phyloP scores from a whole-genome alignment of 2,113 vertebrate species.

The Astur gentilis region DNA sequence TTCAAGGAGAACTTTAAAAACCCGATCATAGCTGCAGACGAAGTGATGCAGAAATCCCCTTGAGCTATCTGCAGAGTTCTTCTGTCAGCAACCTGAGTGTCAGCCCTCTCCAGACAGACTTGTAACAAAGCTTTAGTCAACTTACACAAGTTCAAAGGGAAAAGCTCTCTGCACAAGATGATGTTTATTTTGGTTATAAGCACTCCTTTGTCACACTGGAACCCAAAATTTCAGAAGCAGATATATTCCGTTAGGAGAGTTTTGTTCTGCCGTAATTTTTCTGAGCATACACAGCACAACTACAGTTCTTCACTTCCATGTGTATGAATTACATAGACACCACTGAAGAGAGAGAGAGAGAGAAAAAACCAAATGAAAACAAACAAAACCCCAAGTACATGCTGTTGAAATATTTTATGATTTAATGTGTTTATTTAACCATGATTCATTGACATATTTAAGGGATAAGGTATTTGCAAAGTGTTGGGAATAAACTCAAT shows the following conservation, averaged over 20 bases:
- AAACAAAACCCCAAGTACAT: neutral
- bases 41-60: conserved; percentile 54
- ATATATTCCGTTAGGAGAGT: conserved; percentile 26
- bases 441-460: neutral
- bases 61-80: conserved; percentile 67
- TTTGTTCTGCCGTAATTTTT: conserved; percentile 50
- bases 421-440: neutral
- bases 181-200: conserved; percentile 18
- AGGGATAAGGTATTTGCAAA: neutral
- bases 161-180: conserved; percentile 39
- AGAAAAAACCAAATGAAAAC: neutral
- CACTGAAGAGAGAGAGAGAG: neutral
- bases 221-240: conserved; percentile 27
- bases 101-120: conserved; percentile 51
- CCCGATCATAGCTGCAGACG: conserved; percentile 7
- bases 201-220: neutral
- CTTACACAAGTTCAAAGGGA: conserved; percentile 63
- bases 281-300: neutral
- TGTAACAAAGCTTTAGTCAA: conserved; percentile 44
- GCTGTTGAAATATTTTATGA: neutral
- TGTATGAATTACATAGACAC: neutral
- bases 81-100: conserved; percentile 67
- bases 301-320: neutral
- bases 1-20: conserved; percentile 21
- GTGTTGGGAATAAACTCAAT: neutral